Base-by-base conservation (phyloP, 2,888 invertebrate species). In the Apodemia zela region DNA sequence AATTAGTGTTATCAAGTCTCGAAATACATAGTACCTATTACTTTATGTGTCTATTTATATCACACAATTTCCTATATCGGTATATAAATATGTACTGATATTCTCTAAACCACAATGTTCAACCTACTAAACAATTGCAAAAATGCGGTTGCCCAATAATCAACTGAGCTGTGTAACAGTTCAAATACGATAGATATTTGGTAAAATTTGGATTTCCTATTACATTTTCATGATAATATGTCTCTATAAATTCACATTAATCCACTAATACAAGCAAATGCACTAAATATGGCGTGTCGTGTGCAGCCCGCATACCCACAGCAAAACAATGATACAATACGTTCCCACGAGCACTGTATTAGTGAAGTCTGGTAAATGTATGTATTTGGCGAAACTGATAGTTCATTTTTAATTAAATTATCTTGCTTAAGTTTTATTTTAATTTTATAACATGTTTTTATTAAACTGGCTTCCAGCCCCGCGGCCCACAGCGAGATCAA, bases 271-370 rank as follows among this genome's bases (percentile, higher is more conserved):
- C 65, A 66, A 67, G 66, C 63, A 67, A 68, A 64, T 66, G 64
- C 67, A 69, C 66, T 70, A 61, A 66, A 67, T 70, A 64, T 63
- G 65, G 68, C 63, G 62, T 60, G 64, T 66, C 80, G 76, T 79
- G 82, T 82, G 85, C 74, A 78, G 62, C 85, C 85, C 85, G 84
- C 82, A 85, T 83, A 66, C 73, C 74, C 76, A 51, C 21, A 51
- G 18, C 51, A 18, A 51, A 51, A 51, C 51, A 51, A 51, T 51
- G 42, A 42, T 42, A 42, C 42, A 42, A 51, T 18, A 49, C 51
- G 21, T 51, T 51, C 51, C 51, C 51, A 51, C 51, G 51, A 18
- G 51, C 21, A 51, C 51, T 51, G 51, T 21, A 51, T 51, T 51
- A 51, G 51, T 25, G 21, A 51, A 13, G 49, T 4, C n/a, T 18